These are phyloP conservation scores for Heliornis fulica DNA, from an alignment of 2,113 vertebrate genomes.

Conservation along the genomic window DNA sequence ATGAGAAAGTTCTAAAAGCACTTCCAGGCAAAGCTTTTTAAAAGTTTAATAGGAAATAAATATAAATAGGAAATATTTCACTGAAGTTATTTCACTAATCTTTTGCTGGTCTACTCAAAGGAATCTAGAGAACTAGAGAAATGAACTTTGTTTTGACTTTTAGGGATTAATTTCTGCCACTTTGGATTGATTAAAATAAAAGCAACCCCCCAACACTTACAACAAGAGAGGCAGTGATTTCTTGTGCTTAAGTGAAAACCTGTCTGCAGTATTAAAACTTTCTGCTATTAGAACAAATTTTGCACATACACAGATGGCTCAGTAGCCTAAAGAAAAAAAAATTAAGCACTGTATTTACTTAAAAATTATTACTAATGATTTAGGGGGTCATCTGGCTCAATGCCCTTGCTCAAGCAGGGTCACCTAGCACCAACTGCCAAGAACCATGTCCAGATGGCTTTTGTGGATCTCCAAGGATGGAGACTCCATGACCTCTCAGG, in stretches of 20 bases:
- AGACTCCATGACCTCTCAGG: neutral
- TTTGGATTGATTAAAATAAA: neutral
- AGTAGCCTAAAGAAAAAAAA: neutral
- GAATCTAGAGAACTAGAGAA: neutral
- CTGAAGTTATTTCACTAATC: neutral
- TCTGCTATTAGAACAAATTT: neutral
- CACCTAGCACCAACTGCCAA: accelerated
- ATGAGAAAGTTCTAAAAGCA: neutral
- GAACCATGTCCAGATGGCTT: too few relatives aligned
- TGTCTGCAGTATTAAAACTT: neutral
- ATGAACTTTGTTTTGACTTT: neutral
- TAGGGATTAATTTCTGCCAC: neutral
- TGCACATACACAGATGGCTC: neutral
- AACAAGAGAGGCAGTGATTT: neutral
- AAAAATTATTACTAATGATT: neutral
- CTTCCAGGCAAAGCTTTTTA: neutral
- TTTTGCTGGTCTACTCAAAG: neutral
- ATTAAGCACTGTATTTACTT: neutral
- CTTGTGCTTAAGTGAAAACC: neutral
- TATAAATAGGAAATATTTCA: neutral
- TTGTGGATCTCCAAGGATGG: neutral
- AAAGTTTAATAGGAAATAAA: neutral
- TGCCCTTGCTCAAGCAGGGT: neutral
- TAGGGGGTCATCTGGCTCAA: neutral
- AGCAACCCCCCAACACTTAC: neutral